A percentile compares a stretch with the other conserved stretches of the same genome.
phyloP scores from a whole-genome alignment of 2,888 invertebrate genomes.

The Acleris laterana region DNA sequence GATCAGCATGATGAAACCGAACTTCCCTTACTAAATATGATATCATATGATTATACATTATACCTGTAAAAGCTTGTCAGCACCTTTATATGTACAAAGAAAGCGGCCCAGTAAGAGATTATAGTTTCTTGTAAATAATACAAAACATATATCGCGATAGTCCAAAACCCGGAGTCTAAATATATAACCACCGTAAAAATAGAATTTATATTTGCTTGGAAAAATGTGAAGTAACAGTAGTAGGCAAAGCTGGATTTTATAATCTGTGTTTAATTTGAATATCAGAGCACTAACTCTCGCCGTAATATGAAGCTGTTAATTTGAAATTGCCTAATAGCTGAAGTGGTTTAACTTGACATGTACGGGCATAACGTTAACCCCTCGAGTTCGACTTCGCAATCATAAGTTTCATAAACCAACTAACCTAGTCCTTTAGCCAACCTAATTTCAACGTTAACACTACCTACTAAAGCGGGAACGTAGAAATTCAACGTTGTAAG shows the following conservation, averaged over 20 bases:
- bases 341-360: constrained; percentile 4
- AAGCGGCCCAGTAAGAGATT: no score
- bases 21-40: no score
- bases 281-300: background rate
- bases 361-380: constrained; percentile 4
- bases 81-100: no score
- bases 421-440: background rate
- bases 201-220: no score
- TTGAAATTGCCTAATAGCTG: constrained; percentile 6
- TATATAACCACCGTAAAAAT: no score
- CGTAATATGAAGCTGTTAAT: background rate
- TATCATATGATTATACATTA: no score
- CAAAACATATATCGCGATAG: no score
- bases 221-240: background rate
- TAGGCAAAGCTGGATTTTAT: background rate
- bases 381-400: constrained; percentile 11
- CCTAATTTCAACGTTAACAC: background rate
- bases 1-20: no score
- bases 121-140: no score
- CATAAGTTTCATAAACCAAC: constrained; percentile 13
- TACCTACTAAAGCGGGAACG: background rate
- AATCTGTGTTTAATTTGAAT: background rate
- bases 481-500: background rate
- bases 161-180: no score
- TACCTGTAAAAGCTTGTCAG: no score